Conservation (phyloP, 2,113 vertebrate species). For the Grus americana region DNA sequence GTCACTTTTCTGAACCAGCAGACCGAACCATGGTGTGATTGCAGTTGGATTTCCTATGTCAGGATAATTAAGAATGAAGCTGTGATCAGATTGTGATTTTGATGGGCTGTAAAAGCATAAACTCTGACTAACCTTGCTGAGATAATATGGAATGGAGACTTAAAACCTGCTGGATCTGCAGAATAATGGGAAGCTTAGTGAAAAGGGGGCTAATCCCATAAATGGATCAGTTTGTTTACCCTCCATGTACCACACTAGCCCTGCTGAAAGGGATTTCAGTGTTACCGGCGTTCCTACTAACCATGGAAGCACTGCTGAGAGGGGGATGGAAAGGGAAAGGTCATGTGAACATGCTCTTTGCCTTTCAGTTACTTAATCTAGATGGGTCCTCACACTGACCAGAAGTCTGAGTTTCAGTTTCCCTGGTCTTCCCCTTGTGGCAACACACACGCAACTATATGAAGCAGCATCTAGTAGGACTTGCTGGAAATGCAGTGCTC, state of each 20-base stretch:
- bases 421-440: background rate
- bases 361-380: background rate
- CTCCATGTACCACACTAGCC: background rate
- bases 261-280: background rate
- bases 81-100: constrained; percentile 21
- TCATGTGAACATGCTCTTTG: background rate
- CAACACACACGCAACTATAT: rapidly evolving
- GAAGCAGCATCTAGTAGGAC: background rate
- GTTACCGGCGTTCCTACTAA: background rate
- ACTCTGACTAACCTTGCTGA: background rate
- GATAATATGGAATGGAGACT: background rate
- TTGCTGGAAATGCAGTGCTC: background rate
- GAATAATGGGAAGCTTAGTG: constrained; percentile 37
- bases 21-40: background rate
- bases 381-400: background rate
- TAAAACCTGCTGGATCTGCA: background rate
- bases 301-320: background rate
- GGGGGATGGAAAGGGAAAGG: background rate
- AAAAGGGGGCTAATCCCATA: constrained; percentile 40
- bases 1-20: constrained; percentile 2
- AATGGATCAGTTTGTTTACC: constrained; percentile 25
- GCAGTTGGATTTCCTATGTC: constrained; percentile 54
- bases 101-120: constrained; percentile 13
- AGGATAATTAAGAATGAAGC: constrained; percentile 14
- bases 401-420: background rate